Percentiles rank a stretch among this genome's conserved stretches.
phyloP scores from a whole-genome alignment of 2,888 invertebrate species.

The Griposia aprilina region DNA sequence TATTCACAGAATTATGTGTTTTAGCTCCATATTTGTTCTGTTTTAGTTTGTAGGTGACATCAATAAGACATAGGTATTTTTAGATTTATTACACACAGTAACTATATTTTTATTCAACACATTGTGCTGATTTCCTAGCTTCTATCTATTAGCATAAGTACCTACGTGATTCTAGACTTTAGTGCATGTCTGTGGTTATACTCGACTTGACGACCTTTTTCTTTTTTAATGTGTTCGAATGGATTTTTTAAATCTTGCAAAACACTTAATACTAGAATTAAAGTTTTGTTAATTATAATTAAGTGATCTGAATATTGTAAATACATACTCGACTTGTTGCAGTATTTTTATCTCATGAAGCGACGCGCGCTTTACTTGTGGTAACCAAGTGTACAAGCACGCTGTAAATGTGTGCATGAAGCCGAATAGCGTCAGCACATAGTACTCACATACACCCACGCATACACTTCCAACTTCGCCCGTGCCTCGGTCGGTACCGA shows the following conservation, averaged over 20 bases:
- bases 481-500: too few relatives aligned
- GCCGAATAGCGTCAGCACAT: too few relatives aligned
- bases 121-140: background rate
- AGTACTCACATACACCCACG: too few relatives aligned
- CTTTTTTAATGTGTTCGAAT: background rate
- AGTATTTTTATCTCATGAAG: too few relatives aligned
- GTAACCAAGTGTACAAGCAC: too few relatives aligned
- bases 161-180: background rate
- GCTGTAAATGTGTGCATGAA: too few relatives aligned
- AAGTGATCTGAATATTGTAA: too few relatives aligned
- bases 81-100: background rate
- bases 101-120: background rate
- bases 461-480: too few relatives aligned
- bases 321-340: too few relatives aligned
- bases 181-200: background rate
- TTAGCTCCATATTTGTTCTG: background rate
- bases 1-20: constrained; percentile 8
- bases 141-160: background rate
- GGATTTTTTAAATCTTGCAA: background rate
- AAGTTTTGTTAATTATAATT: too few relatives aligned
- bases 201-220: background rate
- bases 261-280: background rate
- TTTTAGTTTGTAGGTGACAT: constrained; percentile 5
- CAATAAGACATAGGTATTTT: background rate
- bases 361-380: too few relatives aligned